Percentiles rank a stretch among this genome's conserved stretches.
phyloP scores from a whole-genome alignment of 2,797 vertebrate genomes.

The Chelon auratus region DNA sequence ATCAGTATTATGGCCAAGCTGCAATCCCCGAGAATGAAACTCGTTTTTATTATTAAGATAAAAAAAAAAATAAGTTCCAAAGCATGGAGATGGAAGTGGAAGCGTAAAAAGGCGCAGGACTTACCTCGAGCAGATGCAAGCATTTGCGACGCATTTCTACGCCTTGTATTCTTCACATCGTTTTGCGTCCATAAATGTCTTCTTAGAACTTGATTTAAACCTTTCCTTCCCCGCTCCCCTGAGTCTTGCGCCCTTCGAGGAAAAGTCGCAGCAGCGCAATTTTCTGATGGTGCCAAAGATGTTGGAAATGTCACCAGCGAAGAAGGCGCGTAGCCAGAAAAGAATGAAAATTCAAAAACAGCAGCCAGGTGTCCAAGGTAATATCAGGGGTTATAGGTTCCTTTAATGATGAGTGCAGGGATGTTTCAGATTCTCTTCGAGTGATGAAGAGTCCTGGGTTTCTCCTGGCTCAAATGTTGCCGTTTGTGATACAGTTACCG shows the following conservation, averaged over 20 bases:
- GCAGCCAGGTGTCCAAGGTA: neutral
- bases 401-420: neutral
- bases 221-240: neutral
- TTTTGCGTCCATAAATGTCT: conserved; percentile 33
- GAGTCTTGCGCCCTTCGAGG: too few relatives aligned
- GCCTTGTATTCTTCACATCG: conserved; percentile 58
- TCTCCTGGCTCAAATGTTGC: conserved; percentile 17
- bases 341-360: neutral
- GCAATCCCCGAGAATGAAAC: conserved; percentile 6
- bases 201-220: neutral
- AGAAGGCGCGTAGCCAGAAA: neutral
- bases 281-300: neutral
- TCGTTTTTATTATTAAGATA: neutral
- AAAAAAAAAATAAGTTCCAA: neutral
- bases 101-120: conserved; percentile 36
- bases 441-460: conserved; percentile 12
- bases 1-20: conserved; percentile 6
- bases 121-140: conserved; percentile 73
- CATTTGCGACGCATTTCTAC: conserved; percentile 70
- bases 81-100: neutral
- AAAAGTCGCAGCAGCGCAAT: conserved; percentile 16
- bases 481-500: conserved; percentile 34
- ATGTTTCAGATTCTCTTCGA: conserved; percentile 26
- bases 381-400: neutral
- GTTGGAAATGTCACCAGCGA: neutral